Evolutionary conservation across 2,113 vertebrate species (phyloP).

Genomic region (Chloropsis hardwickii): DNA sequence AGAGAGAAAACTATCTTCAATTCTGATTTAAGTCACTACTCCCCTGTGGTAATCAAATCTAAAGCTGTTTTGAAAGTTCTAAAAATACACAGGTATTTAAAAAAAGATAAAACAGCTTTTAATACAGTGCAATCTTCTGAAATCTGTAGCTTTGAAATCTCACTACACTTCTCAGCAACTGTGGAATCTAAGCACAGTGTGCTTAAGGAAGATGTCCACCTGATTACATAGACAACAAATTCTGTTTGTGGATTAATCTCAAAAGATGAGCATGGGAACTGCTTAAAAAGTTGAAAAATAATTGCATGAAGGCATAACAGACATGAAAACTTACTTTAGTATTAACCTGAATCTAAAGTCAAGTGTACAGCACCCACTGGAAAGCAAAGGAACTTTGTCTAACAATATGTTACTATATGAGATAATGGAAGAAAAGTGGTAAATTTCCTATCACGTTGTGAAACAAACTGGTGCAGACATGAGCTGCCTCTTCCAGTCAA

Average conservation of each 20-base stretch:
- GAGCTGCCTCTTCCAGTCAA: not conserved
- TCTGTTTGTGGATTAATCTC: not conserved
- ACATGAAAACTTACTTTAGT: not conserved
- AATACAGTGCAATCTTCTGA: not conserved
- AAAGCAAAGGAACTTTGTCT: not conserved
- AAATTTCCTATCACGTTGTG: accelerated
- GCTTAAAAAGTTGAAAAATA: not conserved
- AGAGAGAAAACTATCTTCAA: not conserved
- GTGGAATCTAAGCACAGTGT: accelerated
- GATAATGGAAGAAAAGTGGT: not conserved
- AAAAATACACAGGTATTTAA: not conserved
- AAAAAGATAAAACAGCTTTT: not conserved
- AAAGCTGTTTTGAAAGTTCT: not conserved
- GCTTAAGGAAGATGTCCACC: not conserved
- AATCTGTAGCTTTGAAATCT: not conserved
- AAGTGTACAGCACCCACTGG: not conserved
- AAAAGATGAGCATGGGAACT: not conserved
- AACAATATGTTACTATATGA: not conserved
- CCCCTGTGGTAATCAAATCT: not conserved
- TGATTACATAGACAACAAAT: not conserved
- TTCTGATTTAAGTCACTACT: not conserved
- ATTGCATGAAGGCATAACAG: not conserved
- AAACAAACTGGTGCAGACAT: not conserved
- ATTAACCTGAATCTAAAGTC: not conserved
- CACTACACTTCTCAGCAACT: not conserved